These are phyloP conservation scores for Sander vitreus DNA, from an alignment of 2,113 vertebrate species.

Conservation along the genomic window DNA sequence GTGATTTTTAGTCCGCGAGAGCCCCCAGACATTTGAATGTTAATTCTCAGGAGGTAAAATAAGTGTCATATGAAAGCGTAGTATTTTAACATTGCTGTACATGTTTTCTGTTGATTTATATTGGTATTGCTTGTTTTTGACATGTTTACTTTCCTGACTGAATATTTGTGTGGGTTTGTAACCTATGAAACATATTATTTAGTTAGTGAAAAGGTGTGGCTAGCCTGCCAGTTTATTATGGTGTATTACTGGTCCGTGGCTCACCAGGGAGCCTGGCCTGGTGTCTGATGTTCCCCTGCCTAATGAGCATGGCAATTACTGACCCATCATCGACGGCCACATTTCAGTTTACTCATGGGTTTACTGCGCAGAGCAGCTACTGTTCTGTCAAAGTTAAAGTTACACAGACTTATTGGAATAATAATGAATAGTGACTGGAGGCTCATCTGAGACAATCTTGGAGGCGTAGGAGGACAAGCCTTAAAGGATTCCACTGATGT, in stretches of 20 bases:
- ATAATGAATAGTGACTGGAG: slow-evolving; percentile 37
- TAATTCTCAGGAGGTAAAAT: slow-evolving; percentile 39
- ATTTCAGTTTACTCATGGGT: slow-evolving; percentile 40
- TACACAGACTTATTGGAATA: slow-evolving; percentile 34
- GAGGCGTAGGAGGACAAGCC: slow-evolving; percentile 18
- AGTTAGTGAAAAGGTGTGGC: not conserved
- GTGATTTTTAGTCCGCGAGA: slow-evolving; percentile 16
- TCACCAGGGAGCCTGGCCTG: slow-evolving; percentile 22
- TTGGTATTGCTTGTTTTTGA: not conserved
- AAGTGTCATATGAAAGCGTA: slow-evolving; percentile 28
- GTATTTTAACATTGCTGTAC: slow-evolving; percentile 18
- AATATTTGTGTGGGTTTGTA: slow-evolving; percentile 15
- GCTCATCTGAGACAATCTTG: slow-evolving; percentile 31
- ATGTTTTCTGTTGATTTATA: slow-evolving; percentile 36
- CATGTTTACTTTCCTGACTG: slow-evolving; percentile 17
- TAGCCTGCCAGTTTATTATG: slow-evolving; percentile 24
- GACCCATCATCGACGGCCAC: slow-evolving; percentile 35
- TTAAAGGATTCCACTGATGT: slow-evolving; percentile 30
- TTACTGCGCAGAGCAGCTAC: slow-evolving; percentile 26
- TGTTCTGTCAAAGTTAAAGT: slow-evolving; percentile 42
- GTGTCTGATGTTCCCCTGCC: slow-evolving; percentile 27
- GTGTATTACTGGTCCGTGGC: slow-evolving; percentile 16
- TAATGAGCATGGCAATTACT: slow-evolving; percentile 57
- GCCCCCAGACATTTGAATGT: slow-evolving; percentile 41
- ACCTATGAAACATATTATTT: slow-evolving; percentile 33